Base-by-base conservation (phyloP, 2,113 vertebrate species). In the Festucalex cinctus region DNA sequence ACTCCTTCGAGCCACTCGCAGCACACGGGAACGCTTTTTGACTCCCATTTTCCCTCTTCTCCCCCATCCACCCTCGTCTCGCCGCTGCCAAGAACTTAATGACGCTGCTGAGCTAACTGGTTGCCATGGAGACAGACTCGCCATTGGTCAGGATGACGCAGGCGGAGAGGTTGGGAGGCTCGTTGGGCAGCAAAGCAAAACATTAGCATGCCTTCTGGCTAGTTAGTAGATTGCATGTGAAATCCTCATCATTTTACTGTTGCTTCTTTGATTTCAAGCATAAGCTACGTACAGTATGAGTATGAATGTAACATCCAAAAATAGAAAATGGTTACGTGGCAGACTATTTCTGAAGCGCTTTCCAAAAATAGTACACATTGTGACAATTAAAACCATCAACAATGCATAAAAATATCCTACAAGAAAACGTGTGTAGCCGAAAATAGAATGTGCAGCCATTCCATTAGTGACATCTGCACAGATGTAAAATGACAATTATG, bases 61-160 rank as follows among this genome's bases (percentile, higher is more conserved):
- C 70, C 17, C n/a, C n/a, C n/a, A n/a, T n/a, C 61, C 75, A 75
- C 74, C 66, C 80, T 85, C 77, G 78, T 84, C 79, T 86, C 77
- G 51, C 65, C 16, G 67, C 84, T 84, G 85, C 87, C 86, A 88
- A 81, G 85, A 84, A 85, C 79, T 89, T 89, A 90, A 88, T 87
- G 88, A 88, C 87, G 86, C 81, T 57, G 79, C 85, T 74, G 86
- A 86, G 85, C 82, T 70, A 86, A 88, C 81, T 69, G 57, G 85
- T 89, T 85, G 82, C 87, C 77, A 89, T 83, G 86, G 90, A 81
- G 84, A 91, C 90, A 85, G 65, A 71, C 76, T 46, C 4, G 57
- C 56, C 82, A 91, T 91, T 91, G 90, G 90, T 77, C 87, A 76
- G 71, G 74, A 64, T 70, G 74, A 68, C 70, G 2, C 64, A 78